Evolutionary conservation across 2,797 vertebrate species (phyloP).

Genomic region (Sitta carolinensis): DNA sequence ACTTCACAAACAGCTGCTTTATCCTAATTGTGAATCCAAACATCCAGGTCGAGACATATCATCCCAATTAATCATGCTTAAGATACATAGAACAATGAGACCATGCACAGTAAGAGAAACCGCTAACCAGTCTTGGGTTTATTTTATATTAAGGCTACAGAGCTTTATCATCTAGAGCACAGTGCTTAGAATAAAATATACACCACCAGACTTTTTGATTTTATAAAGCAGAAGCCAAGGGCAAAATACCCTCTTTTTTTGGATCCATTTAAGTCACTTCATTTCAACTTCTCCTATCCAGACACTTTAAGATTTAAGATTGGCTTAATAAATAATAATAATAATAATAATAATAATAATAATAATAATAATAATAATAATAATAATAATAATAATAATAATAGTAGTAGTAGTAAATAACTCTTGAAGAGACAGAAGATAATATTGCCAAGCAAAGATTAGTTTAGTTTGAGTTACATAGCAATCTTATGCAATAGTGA

Average conservation of each 20-base stretch:
- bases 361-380: background rate
- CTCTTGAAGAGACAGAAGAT: background rate
- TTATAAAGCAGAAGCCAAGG: background rate
- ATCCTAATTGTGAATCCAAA: constrained; percentile 65
- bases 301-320: background rate
- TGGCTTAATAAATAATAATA: background rate
- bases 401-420: background rate
- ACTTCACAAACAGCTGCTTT: constrained; percentile 28
- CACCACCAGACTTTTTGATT: background rate
- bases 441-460: background rate
- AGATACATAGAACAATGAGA: constrained; percentile 22
- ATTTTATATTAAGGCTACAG: constrained; percentile 37
- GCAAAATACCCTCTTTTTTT: background rate
- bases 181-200: background rate
- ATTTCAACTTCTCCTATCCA: background rate
- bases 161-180: background rate
- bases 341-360: background rate
- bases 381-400: background rate
- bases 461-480: background rate
- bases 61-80: constrained; percentile 56
- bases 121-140: constrained; percentile 23
- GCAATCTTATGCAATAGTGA: background rate
- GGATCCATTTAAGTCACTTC: background rate
- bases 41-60: constrained; percentile 45
- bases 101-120: constrained; percentile 26